Evolutionary conservation across 2,113 vertebrate genomes (phyloP), one percentile per base, ranked within the genome.

Genomic region (Synodontis membranacea): DNA sequence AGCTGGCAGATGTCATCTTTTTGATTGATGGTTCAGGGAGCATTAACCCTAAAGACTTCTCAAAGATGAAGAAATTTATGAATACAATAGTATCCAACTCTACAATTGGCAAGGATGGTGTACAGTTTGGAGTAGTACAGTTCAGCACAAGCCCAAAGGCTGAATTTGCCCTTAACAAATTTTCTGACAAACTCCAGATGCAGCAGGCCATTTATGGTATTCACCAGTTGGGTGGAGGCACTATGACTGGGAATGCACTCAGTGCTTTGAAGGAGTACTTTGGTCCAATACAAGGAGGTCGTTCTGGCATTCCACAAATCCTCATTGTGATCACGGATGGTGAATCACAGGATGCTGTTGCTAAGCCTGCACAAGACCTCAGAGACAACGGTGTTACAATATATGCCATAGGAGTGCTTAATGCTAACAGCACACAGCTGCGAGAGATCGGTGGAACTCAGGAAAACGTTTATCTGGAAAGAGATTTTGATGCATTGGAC

Each of bases 321-420:
- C 92, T 97, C 66, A 92, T 97, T 46, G 92, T 97, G 46, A 92
- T 97, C 44, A 97, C 96, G 0, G 96, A 96, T 31, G 96, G 96
- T 0, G 91, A 95, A 42, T 84, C 96, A 2, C 91, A 94, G 15
- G 96, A 97, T 74, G 58, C 88, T 1, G 95, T 96, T 1, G 85
- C 19, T 82, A 0, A 0, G 0, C 94, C 96, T 0, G 96, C 96
- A 5, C 88, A 86, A 8, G 85, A 60, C 5, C 92, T 97, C 48
- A 96, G 96, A 82, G 89, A 92, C 31, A 94, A 93, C 83, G 92
- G 94, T 5, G 92, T 97, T 34, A 23, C 74, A 34, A 88, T 97
- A 86, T 96, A 96, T 17, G 94, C 96, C 66, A 94, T 97, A 12
- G 96, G 96, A 19, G 93, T 97, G 21, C 87, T 91, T 15, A 58